Percentiles rank a stretch among this genome's conserved stretches.
Evolutionary conservation across 2,797 vertebrate genomes (phyloP).

Genomic region (Sebastes elongatus): DNA sequence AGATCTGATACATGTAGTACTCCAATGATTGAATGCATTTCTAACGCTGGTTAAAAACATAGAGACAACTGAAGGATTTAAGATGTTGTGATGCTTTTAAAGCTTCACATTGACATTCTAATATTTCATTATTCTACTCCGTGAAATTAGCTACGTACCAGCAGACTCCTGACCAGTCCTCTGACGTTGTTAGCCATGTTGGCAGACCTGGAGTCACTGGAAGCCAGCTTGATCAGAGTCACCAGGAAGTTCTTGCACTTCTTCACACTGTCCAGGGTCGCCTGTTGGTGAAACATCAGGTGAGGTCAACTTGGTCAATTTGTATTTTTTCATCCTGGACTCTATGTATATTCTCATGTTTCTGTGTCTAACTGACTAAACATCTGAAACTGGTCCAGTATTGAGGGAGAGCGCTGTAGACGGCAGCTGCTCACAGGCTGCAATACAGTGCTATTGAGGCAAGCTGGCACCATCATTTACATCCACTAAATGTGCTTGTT

Average conservation of each 20-base stretch:
- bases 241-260: constrained; percentile 98
- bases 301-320: neutral
- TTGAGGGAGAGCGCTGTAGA: too few species aligned
- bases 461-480: too few species aligned
- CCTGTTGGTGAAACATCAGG: constrained; percentile 67
- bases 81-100: neutral
- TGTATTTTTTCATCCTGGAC: too few species aligned
- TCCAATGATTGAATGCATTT: neutral
- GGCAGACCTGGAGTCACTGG: constrained; percentile 87
- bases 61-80: neutral
- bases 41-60: neutral
- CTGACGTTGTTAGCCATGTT: constrained; percentile 92
- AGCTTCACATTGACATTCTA: neutral
- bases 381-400: too few species aligned
- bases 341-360: too few species aligned
- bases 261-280: constrained; percentile 93
- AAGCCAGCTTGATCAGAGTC: constrained; percentile 93
- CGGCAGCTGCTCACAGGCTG: too few species aligned
- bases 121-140: neutral
- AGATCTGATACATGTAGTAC: neutral
- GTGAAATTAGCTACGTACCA: constrained; percentile 77
- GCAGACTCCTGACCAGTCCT: constrained; percentile 88
- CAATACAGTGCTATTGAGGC: too few species aligned
- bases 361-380: too few species aligned
- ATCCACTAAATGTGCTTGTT: too few species aligned